Conservation (phyloP, 2,888 invertebrate species). For the Idaea straminata region DNA sequence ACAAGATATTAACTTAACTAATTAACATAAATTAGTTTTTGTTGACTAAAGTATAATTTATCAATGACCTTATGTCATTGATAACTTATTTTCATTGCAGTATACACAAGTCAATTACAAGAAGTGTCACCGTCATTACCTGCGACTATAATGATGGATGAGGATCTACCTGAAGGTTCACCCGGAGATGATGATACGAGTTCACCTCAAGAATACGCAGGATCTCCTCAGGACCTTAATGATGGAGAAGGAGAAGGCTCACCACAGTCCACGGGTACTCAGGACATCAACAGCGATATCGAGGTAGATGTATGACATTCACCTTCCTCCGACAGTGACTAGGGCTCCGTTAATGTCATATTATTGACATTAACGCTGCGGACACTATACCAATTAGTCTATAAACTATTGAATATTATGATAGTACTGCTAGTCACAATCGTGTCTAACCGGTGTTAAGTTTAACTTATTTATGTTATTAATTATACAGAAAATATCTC, state of each 20-base stretch:
- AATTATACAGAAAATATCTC: slow-evolving; percentile 20
- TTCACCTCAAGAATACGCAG: slow-evolving; percentile 59
- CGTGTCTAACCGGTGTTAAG: slow-evolving; percentile 47
- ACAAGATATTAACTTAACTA: background rate
- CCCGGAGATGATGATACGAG: slow-evolving; percentile 57
- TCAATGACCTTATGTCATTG: too few species aligned
- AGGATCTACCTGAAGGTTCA: slow-evolving; percentile 53
- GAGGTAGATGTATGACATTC: slow-evolving; percentile 75
- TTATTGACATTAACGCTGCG: slow-evolving; percentile 24
- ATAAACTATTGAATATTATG: slow-evolving; percentile 29
- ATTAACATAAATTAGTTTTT: too few species aligned
- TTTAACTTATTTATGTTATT: slow-evolving; percentile 30
- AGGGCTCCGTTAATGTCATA: slow-evolving; percentile 35
- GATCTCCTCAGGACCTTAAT: slow-evolving; percentile 41
- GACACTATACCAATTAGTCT: slow-evolving; percentile 18
- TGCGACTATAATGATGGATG: slow-evolving; percentile 78
- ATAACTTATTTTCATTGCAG: slow-evolving; percentile 44
- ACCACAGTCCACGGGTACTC: slow-evolving; percentile 50
- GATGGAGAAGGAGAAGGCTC: slow-evolving; percentile 32
- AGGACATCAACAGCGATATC: slow-evolving; percentile 62
- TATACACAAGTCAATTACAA: slow-evolving; percentile 70
- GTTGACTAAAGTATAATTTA: background rate
- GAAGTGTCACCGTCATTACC: slow-evolving; percentile 73
- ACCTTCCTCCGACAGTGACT: slow-evolving; percentile 51
- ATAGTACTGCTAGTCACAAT: slow-evolving; percentile 50